Evolutionary conservation across 1,140 invertebrate species (phyloP), one percentile per base, ranked within the genome.

Genomic region (Acromyrmex heyeri): DNA sequence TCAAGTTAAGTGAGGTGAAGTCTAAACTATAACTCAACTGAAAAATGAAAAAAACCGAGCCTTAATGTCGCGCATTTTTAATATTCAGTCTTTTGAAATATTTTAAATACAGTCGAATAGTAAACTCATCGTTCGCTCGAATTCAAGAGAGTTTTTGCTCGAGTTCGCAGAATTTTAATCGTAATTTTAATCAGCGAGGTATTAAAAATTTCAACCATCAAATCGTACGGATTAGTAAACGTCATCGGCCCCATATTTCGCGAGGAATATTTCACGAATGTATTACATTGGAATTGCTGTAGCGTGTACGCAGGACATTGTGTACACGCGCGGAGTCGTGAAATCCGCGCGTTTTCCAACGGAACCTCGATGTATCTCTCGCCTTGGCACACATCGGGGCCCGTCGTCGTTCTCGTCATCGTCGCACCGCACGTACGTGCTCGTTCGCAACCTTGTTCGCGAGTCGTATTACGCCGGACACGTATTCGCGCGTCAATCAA

Each of bases 311-410:
- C 24, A 65, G 61, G 57, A 44, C 21, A 24, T 18, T 14, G 53
- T 81, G 55, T 48, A 72, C 38, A 16, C 53, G 67, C 34, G 38
- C 67, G 65, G 16, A 44, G 34, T 61, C 79, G 53, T 59, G 69
- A 82, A 73, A 73, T 73, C 67, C 69, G 50, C 30, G 70, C 72
- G 78, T 86, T 67, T 86, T 81, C 64, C 70, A 77, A 62, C 59
- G 44, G 34, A 44, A 12, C 34, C 75, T 81, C 75, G 62, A 27
- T 44, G 75, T 76, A 77, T 82, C 77, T 81, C 65, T 89, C 79
- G 78, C 89, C 89, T 90, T 90, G 89, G 89, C 89, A 90, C 85
- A 89, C 85, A 88, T 90, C 85, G 87, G 70, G 18, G n/a, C 21
- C 55, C 77, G 62, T 65, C 48, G 76, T 79, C 76, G 76, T 38